These are phyloP conservation scores for Euzetes globulus DNA, from an alignment of 2,888 invertebrate genomes.

Conservation along the genomic window DNA sequence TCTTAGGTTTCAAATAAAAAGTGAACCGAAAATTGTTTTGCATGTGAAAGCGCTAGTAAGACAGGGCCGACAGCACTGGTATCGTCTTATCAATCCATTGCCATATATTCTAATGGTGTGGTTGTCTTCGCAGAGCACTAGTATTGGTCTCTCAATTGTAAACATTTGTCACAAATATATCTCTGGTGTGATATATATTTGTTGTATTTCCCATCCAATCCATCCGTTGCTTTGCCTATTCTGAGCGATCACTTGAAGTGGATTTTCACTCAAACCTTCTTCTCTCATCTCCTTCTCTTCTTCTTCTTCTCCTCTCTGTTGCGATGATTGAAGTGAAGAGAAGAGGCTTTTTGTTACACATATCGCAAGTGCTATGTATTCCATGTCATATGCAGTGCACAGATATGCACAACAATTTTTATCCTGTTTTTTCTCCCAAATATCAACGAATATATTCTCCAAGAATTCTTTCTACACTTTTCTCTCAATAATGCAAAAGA, in stretches of 20 bases:
- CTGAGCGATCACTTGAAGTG: constrained; percentile 3
- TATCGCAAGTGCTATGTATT: neutral
- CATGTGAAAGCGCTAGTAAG: no score
- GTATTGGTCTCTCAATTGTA: neutral
- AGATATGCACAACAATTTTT: no score
- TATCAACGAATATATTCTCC: no score
- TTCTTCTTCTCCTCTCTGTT: neutral
- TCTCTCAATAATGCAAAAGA: no score
- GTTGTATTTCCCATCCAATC: neutral
- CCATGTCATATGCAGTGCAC: neutral
- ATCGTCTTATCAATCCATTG: neutral
- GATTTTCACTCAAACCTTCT: neutral
- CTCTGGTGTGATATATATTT: neutral
- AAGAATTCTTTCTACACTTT: no score
- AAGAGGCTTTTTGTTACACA: neutral
- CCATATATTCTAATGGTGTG: neutral
- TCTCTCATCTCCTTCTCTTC: neutral
- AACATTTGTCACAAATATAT: neutral
- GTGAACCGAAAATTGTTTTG: no score
- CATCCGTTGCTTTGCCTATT: neutral
- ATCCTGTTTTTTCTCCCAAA: no score
- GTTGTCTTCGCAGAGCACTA: neutral
- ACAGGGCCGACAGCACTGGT: neutral
- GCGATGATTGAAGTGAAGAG: neutral
- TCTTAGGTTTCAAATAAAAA: no score